Evolutionary conservation across 2,888 invertebrate genomes (phyloP).

Genomic region (Steinernema carpocapsae): DNA sequence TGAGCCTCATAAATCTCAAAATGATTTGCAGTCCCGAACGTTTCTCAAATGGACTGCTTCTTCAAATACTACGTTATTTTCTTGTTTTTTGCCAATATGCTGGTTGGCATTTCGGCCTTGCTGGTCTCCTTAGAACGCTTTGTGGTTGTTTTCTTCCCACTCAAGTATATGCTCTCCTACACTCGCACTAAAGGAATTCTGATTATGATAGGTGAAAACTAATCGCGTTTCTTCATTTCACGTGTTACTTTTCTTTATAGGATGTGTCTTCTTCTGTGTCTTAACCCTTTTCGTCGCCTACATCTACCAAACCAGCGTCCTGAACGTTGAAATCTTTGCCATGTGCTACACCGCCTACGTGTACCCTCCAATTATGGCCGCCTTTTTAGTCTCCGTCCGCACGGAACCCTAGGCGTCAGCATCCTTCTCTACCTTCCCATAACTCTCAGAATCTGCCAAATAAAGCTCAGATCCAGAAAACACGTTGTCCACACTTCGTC

Average conservation of each 20-base stretch:
- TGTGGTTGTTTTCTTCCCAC: constrained; percentile 11
- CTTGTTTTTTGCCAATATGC: constrained; percentile 20
- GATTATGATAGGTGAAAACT: constrained; percentile 13
- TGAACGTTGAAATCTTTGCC: not conserved
- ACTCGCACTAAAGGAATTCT: constrained; percentile 3
- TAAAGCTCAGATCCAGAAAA: not conserved
- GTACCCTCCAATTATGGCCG: not conserved
- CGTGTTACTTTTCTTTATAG: not conserved
- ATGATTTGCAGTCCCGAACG: not conserved
- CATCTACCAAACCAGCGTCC: not conserved
- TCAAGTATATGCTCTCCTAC: not conserved
- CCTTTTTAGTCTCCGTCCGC: not conserved
- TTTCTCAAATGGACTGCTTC: constrained; percentile 16
- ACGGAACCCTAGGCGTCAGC: not conserved
- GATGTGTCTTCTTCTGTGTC: not conserved
- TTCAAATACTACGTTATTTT: constrained; percentile 27
- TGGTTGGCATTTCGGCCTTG: not conserved
- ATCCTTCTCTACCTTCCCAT: constrained; percentile 28
- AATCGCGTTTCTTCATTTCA: not conserved
- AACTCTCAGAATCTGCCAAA: not conserved
- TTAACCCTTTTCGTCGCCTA: not conserved
- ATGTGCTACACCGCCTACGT: constrained; percentile 28
- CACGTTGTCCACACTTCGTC: not conserved
- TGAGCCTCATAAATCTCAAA: no score
- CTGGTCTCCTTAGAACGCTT: constrained; percentile 29